Base-by-base conservation (phyloP, 2,113 vertebrate species). In the Chloropsis cyanopogon region DNA sequence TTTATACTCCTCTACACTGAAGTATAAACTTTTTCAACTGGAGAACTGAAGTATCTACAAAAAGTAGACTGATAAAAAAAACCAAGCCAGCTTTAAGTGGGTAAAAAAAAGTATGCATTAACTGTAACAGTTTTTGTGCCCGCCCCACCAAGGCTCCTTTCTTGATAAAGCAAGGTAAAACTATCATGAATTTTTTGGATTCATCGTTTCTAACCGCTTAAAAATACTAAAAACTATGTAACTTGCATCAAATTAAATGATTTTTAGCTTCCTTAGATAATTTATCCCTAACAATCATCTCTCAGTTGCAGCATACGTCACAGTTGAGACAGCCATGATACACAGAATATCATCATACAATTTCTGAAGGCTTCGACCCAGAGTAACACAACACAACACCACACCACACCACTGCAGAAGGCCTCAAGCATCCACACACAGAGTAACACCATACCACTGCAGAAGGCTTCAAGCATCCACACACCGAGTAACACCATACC, bases 111-210 rank as follows among this genome's bases (percentile, higher is more conserved):
- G 33, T 5, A 47, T 2, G 1, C 23, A 31, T 20, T 44, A 70
- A 42, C 12, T 49, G 4, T 39, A 69, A 39, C 18, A 72, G 14
- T 29, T 12, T 88, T 54, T 49, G 7, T 39, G 39, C 8, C 10
- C 3, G 4, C 7, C 19, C 7, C 14, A 16, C 8, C n/a, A 87
- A 57, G 22, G 14, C 60, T 44, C 23, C 10, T 9, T 75, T 81
- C 69, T n/a, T 47, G 26, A 61, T 4, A 83, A 80, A 81, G 33
- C 15, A 68, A 79, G 14, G 35, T 39, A 88, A 88, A 84, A 54
- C 12, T 59, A 53, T 14, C 12, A 70, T 0, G 0, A 64, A 31
- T 68, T 59, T 78, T 25, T 63, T 44, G 0, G 33, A 59, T 71
- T 73, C 14, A 46, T 19, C 5, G 52, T 60, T 53, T 73, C 44